Conservation (phyloP, 2,888 invertebrate species). For the Folsomia candida region DNA sequence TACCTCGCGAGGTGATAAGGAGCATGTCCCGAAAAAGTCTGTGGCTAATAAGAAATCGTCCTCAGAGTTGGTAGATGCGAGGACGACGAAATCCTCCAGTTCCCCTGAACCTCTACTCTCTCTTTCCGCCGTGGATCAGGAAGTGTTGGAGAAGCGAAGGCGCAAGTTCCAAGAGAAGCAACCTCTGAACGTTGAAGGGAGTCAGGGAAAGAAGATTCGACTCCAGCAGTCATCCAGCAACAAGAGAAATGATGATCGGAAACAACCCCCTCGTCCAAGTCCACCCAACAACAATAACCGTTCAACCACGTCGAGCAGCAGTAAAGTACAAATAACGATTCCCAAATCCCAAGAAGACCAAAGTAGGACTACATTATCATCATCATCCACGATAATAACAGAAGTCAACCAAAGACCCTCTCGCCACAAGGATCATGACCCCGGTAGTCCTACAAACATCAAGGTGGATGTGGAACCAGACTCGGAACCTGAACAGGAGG, state of each 20-base stretch:
- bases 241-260: background rate
- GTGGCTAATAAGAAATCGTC: background rate
- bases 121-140: background rate
- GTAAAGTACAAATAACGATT: background rate
- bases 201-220: conserved; percentile 7
- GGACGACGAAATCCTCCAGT: background rate
- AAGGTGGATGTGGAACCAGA: background rate
- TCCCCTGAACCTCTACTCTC: background rate
- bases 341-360: background rate
- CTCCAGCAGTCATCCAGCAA: background rate
- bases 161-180: background rate
- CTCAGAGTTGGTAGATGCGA: background rate
- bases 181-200: background rate
- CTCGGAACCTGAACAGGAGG: conserved; percentile 6
- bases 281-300: background rate
- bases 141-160: conserved; percentile 5
- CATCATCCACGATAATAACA: background rate
- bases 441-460: background rate
- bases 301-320: background rate
- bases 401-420: background rate
- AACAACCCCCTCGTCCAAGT: background rate
- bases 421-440: background rate
- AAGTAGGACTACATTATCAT: background rate
- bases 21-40: too few species aligned
- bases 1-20: too few species aligned